phyloP scores from a whole-genome alignment of 2,113 vertebrate species.

The Australoheros scitulus region DNA sequence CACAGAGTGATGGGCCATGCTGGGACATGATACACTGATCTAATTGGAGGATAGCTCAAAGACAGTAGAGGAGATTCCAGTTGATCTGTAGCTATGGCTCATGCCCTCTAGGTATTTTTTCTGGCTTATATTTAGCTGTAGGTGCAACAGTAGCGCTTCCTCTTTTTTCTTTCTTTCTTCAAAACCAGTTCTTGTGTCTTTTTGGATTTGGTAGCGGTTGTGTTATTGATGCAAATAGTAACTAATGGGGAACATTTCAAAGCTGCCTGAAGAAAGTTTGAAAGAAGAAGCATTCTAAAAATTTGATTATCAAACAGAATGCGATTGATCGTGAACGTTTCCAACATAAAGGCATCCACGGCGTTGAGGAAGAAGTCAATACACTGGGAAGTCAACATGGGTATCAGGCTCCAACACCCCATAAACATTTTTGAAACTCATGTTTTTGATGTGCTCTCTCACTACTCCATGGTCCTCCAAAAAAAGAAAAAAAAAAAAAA shows the following conservation, averaged over 20 bases:
- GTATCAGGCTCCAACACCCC: conserved; percentile 8
- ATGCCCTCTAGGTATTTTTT: conserved; percentile 27
- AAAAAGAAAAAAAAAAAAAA: conserved; percentile 48
- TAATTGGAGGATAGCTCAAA: conserved; percentile 68
- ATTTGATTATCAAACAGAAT: conserved; percentile 2
- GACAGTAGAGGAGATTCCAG: conserved; percentile 56
- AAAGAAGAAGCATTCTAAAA: not conserved
- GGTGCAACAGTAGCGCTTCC: conserved; percentile 12
- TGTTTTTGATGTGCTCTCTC: conserved; percentile 70
- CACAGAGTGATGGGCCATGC: conserved; percentile 66
- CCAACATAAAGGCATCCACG: not conserved
- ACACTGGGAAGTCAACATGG: conserved; percentile 36
- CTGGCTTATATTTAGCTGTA: conserved; percentile 50
- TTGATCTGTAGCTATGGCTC: conserved; percentile 45
- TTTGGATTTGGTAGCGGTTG: not conserved
- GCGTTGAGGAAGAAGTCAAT: conserved; percentile 36
- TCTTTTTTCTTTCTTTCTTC: not conserved
- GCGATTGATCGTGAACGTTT: not conserved
- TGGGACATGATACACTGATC: conserved; percentile 65
- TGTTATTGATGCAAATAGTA: not conserved
- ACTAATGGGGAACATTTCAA: conserved; percentile 4
- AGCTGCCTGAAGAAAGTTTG: not conserved
- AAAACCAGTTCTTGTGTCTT: not conserved
- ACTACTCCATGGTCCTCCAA: conserved; percentile 62
- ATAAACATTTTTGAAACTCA: conserved; percentile 57